These are phyloP conservation scores for Platysternon megacephalum DNA, from an alignment of 2,113 vertebrate species.

Conservation along the genomic window DNA sequence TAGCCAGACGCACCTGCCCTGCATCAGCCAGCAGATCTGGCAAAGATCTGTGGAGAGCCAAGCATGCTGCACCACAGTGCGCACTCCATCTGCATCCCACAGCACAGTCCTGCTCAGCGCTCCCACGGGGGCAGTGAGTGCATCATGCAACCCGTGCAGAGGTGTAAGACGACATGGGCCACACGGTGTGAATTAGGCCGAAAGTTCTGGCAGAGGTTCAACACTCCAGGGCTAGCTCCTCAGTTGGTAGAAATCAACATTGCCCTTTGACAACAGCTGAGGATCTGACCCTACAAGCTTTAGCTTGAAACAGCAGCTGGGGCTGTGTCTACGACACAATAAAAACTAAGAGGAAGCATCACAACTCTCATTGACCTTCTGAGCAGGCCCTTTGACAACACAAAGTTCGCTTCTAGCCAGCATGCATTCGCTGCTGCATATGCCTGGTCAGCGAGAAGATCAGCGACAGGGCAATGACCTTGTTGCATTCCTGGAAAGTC, in stretches of 20 bases:
- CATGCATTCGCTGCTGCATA: fast-evolving
- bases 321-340: background rate
- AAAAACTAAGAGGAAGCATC: background rate
- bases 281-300: background rate
- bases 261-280: background rate
- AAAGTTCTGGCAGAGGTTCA: background rate
- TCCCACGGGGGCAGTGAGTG: background rate
- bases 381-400: background rate
- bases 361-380: background rate
- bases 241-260: background rate
- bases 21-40: background rate
- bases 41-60: background rate
- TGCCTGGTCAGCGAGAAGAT: background rate
- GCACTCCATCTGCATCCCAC: background rate
- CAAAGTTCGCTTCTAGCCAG: background rate
- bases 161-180: too few relatives aligned
- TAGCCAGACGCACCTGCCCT: background rate
- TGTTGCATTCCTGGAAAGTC: background rate
- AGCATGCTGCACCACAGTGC: background rate
- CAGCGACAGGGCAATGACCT: background rate
- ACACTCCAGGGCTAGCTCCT: background rate
- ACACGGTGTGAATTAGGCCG: too few relatives aligned
- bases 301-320: background rate
- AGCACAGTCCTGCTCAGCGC: background rate
- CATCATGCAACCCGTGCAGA: background rate